A percentile compares a stretch with the other conserved stretches of the same genome.
phyloP scores from a whole-genome alignment of 2,797 vertebrate genomes.

The Cirrhinus molitorella region DNA sequence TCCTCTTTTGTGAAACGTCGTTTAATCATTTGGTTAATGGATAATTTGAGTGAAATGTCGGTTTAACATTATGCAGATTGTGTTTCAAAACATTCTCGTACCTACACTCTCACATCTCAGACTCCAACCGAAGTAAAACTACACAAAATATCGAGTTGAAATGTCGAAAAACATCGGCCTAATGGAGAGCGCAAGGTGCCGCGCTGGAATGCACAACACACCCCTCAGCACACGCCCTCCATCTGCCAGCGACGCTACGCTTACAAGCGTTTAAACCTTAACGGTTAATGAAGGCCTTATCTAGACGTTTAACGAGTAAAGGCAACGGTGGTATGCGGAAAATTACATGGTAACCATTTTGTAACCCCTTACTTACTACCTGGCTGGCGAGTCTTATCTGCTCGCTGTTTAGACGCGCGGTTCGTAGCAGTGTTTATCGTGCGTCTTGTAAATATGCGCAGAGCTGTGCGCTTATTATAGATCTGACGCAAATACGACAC shows the following conservation, averaged over 20 bases:
- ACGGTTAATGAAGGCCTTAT: conserved; percentile 28
- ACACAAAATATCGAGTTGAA: conserved; percentile 10
- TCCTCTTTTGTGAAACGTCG: conserved; percentile 19
- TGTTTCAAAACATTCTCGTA: background rate
- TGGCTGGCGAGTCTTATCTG: background rate
- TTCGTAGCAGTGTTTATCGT: background rate
- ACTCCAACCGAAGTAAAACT: background rate
- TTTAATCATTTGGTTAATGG: conserved; percentile 27
- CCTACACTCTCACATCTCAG: background rate
- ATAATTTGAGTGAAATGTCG: conserved; percentile 7
- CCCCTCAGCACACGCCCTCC: conserved; percentile 75
- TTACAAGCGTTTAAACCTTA: background rate
- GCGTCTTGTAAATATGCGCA: background rate
- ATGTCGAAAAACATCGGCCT: conserved; percentile 37
- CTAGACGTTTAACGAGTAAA: background rate
- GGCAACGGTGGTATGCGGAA: background rate
- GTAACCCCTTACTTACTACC: conserved; percentile 7
- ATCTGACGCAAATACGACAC: conserved; percentile 24
- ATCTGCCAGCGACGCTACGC: conserved; percentile 60
- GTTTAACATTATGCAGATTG: background rate
- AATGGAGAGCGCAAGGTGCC: conserved; percentile 72
- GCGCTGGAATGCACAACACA: conserved; percentile 79
- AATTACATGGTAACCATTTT: conserved; percentile 4
- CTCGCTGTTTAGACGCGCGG: background rate
- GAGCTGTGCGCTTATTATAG: conserved; percentile 31